These are phyloP conservation scores for Tyto alba DNA, from an alignment of 2,113 vertebrate genomes.

Conservation along the genomic window DNA sequence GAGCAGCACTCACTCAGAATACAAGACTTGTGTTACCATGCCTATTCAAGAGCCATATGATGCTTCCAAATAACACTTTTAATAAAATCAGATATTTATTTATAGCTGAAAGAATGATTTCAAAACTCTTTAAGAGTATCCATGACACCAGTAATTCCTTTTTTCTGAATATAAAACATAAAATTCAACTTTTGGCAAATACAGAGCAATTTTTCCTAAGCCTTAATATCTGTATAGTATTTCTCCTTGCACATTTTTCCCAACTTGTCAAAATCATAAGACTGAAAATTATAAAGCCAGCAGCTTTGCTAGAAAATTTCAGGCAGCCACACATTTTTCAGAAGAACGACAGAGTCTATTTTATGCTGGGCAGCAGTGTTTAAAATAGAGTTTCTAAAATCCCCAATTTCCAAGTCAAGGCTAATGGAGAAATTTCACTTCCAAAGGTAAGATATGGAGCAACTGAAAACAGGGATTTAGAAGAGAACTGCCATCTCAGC, in stretches of 20 bases:
- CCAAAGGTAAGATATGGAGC: background rate
- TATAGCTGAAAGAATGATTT: background rate
- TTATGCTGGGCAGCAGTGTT: slow-evolving; percentile 25
- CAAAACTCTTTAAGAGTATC: background rate
- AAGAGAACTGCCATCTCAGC: slow-evolving; percentile 18
- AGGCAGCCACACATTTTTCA: slow-evolving; percentile 14
- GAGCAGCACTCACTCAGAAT: background rate
- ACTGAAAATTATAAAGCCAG: slow-evolving; percentile 4
- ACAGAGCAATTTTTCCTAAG: background rate
- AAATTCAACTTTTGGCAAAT: background rate
- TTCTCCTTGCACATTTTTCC: background rate
- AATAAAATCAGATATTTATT: background rate
- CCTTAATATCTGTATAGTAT: background rate
- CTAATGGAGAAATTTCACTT: slow-evolving; percentile 20
- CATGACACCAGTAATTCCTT: background rate
- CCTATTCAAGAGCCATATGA: background rate
- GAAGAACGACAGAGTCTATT: slow-evolving; percentile 1
- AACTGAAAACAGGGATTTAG: background rate
- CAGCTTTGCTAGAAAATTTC: slow-evolving; percentile 34
- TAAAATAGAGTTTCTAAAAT: slow-evolving; percentile 6
- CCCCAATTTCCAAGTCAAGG: background rate
- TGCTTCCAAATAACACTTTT: background rate
- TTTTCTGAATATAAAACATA: background rate
- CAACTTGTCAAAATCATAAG: background rate
- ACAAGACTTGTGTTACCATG: background rate